Conservation (phyloP, 1,140 invertebrate genomes). For the Akabosia matsudoensis region DNA sequence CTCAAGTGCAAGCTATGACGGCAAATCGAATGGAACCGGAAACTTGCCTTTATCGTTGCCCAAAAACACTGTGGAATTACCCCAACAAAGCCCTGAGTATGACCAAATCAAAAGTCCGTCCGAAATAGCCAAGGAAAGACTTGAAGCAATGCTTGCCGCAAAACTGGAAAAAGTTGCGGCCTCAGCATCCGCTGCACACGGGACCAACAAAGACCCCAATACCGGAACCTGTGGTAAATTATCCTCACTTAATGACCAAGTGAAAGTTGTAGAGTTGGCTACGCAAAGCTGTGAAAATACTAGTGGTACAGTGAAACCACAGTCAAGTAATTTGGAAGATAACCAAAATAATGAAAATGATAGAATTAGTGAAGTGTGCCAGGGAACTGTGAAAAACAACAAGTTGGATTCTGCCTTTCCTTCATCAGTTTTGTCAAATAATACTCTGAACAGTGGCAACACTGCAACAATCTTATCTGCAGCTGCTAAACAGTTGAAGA, state of each 20-base stretch:
- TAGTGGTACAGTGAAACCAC: not conserved
- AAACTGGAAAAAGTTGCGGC: not conserved
- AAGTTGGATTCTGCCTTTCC: not conserved
- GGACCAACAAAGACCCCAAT: not conserved
- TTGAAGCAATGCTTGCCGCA: constrained; percentile 20
- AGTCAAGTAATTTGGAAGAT: not conserved
- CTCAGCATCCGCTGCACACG: too few relatives aligned
- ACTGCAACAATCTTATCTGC: too few relatives aligned
- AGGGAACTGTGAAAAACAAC: constrained; percentile 11
- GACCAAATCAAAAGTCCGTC: constrained; percentile 38
- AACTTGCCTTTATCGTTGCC: not conserved
- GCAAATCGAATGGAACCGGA: not conserved
- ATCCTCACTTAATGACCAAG: not conserved
- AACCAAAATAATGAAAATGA: not conserved
- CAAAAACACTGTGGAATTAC: not conserved
- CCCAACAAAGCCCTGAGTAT: constrained; percentile 33
- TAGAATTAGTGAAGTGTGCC: not conserved
- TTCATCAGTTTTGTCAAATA: not conserved
- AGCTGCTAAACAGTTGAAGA: constrained; percentile 4
- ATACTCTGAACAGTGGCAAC: not conserved
- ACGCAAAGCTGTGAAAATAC: not conserved
- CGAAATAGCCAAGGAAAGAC: constrained; percentile 30
- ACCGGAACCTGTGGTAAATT: not conserved
- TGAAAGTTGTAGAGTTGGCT: constrained; percentile 3
- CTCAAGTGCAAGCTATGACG: not conserved